Evolutionary conservation across 2,888 invertebrate genomes (phyloP).

Genomic region (Yponomeuta plumbellus): DNA sequence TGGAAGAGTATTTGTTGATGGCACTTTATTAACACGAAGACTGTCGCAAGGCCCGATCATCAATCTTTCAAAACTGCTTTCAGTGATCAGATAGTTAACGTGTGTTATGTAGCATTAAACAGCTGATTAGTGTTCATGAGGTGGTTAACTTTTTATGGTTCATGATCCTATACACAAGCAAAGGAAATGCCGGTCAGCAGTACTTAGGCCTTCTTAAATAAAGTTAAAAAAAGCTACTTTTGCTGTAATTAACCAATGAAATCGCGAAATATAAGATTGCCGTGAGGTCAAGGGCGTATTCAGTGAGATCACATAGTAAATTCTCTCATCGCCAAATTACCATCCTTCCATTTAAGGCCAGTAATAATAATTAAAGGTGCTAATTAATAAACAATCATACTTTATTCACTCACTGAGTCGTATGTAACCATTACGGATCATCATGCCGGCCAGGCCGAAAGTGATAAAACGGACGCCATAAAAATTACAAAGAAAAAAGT

Average conservation of each 20-base stretch:
- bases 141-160: background rate
- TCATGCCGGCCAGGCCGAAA: background rate
- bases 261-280: background rate
- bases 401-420: background rate
- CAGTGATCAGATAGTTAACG: slow-evolving; percentile 8
- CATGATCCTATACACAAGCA: too few relatives aligned
- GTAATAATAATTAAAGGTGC: background rate
- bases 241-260: background rate
- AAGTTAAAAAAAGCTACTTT: too few relatives aligned
- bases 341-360: background rate
- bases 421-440: background rate
- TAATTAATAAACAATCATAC: background rate
- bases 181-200: too few relatives aligned
- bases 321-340: background rate
- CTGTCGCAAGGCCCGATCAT: slow-evolving; percentile 3
- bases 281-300: background rate
- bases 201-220: too few relatives aligned
- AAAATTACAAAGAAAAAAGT: slow-evolving; percentile 2
- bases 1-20: background rate
- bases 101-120: slow-evolving; percentile 7
- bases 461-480: background rate
- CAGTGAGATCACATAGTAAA: background rate
- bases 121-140: slow-evolving; percentile 4
- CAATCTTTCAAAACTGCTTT: slow-evolving; percentile 11
- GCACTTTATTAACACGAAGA: slow-evolving; percentile 34